These are phyloP conservation scores for Netelia melanura DNA, from an alignment of 2,888 invertebrate genomes.

Conservation along the genomic window DNA sequence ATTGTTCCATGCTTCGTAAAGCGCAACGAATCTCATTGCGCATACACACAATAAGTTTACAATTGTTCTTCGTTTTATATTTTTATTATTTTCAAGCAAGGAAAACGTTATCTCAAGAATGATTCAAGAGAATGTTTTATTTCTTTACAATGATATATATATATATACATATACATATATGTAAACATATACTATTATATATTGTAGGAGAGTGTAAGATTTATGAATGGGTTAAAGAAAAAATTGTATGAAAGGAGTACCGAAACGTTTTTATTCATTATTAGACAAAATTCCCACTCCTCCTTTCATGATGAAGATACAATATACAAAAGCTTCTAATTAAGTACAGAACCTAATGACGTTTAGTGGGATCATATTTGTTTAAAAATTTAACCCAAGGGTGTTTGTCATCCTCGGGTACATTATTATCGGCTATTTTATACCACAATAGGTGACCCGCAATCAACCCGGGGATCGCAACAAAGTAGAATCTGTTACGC, in stretches of 20 bases:
- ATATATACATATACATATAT: slow-evolving; percentile 65
- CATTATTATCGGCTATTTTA: slow-evolving; percentile 3
- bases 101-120: slow-evolving; percentile 43
- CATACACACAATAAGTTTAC: slow-evolving; percentile 53
- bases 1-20: slow-evolving; percentile 43
- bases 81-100: slow-evolving; percentile 11
- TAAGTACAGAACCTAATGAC: neutral
- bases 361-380: slow-evolving; percentile 22
- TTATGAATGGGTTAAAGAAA: slow-evolving; percentile 35
- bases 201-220: slow-evolving; percentile 28
- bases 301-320: neutral
- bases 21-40: slow-evolving; percentile 27
- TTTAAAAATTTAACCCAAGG: neutral
- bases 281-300: neutral
- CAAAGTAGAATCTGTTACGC: neutral
- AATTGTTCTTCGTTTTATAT: slow-evolving; percentile 54
- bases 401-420: slow-evolving; percentile 5
- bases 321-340: neutral
- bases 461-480: neutral
- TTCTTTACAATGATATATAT: slow-evolving; percentile 60
- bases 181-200: slow-evolving; percentile 47
- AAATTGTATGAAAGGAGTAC: slow-evolving; percentile 39
- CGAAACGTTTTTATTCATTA: neutral
- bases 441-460: slow-evolving; percentile 50
- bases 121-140: slow-evolving; percentile 60